phyloP scores from a whole-genome alignment of 2,797 vertebrate species.

The Poeciliopsis presidionis region DNA sequence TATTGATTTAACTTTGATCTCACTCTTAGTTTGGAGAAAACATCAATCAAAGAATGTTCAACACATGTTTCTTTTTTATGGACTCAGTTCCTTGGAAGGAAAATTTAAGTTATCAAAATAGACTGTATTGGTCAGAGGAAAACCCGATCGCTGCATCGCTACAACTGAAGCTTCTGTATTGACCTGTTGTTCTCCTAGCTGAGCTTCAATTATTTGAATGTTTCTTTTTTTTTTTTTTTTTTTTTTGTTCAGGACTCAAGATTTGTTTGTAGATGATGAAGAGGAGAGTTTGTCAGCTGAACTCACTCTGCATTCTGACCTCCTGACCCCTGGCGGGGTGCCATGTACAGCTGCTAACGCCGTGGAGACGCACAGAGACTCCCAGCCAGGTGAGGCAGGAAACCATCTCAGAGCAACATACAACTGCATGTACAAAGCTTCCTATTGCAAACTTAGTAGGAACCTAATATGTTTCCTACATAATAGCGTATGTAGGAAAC shows the following conservation, averaged over 20 bases:
- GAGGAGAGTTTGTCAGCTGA: constrained; percentile 85
- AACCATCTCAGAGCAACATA: background rate
- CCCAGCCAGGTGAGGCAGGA: constrained; percentile 72
- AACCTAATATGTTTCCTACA: no score
- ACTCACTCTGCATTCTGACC: constrained; percentile 86
- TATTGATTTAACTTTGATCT: background rate
- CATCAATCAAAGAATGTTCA: background rate
- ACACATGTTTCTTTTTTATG: no score
- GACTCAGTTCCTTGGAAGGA: background rate
- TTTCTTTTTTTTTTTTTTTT: background rate
- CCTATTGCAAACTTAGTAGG: background rate
- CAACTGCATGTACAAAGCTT: background rate
- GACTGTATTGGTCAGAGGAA: background rate
- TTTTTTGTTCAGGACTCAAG: constrained; percentile 83
- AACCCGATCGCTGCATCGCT: background rate
- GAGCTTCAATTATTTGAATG: background rate
- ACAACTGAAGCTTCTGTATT: background rate
- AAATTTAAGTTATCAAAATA: background rate
- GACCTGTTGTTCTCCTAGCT: background rate
- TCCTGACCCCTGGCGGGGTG: constrained; percentile 77
- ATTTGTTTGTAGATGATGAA: constrained; percentile 80
- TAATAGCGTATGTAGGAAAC: no score
- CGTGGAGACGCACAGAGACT: constrained; percentile 88
- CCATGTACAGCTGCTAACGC: constrained; percentile 85
- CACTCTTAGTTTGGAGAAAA: background rate